Conservation (phyloP, 2,888 invertebrate species). For the Chesias legatella region DNA sequence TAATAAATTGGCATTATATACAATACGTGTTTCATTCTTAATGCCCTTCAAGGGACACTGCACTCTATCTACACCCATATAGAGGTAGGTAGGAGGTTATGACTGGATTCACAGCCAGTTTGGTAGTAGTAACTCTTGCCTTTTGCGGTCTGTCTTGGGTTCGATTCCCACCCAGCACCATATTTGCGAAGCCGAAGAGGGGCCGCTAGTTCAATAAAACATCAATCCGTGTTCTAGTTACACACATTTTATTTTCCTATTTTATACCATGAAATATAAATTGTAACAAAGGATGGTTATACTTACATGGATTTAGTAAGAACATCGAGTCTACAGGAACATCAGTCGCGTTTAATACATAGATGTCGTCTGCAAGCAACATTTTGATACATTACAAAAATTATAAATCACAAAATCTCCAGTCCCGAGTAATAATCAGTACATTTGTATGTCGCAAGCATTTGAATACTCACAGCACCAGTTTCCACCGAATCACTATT, state of each 20-base stretch:
- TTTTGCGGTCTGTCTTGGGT: too few species aligned
- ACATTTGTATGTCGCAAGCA: slow-evolving; percentile 69
- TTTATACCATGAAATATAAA: slow-evolving; percentile 72
- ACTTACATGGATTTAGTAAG: slow-evolving; percentile 57
- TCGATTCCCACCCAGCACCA: too few species aligned
- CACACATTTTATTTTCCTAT: slow-evolving; percentile 77
- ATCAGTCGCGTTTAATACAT: slow-evolving; percentile 66
- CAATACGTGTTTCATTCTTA: slow-evolving; percentile 31
- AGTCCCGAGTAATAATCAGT: slow-evolving; percentile 60
- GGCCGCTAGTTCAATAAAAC: slow-evolving; percentile 52
- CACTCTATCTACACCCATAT: too few species aligned
- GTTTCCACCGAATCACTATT: slow-evolving; percentile 50
- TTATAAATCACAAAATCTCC: slow-evolving; percentile 57
- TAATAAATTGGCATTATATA: slow-evolving; percentile 50
- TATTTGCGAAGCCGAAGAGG: neutral
- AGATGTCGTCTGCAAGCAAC: slow-evolving; percentile 63
- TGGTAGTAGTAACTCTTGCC: too few species aligned
- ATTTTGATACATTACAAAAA: slow-evolving; percentile 56
- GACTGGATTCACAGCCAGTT: too few species aligned
- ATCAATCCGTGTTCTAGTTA: slow-evolving; percentile 66
- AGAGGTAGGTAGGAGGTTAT: too few species aligned
- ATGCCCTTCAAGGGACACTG: neutral
- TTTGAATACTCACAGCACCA: slow-evolving; percentile 76
- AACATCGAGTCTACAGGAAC: slow-evolving; percentile 67
- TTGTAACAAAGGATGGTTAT: slow-evolving; percentile 75